These are phyloP conservation scores for Antheraea assamensis DNA, from an alignment of 2,888 invertebrate species.

Conservation along the genomic window DNA sequence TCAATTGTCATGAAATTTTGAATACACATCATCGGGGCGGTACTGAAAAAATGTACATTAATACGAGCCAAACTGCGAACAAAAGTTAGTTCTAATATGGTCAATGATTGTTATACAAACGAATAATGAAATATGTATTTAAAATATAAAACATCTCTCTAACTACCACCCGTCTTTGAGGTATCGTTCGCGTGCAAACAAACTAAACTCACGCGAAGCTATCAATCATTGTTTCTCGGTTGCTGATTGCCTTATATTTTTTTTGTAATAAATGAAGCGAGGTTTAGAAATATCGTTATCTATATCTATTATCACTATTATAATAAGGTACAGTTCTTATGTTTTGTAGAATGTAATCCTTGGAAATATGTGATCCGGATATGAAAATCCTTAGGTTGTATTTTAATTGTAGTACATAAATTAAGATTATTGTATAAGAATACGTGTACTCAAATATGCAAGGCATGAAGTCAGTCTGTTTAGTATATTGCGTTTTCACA, in stretches of 20 bases:
- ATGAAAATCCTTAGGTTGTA: too few relatives aligned
- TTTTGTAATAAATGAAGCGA: not conserved
- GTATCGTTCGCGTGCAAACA: not conserved
- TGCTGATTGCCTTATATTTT: conserved; percentile 2
- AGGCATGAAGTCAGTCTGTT: not conserved
- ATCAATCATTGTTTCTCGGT: conserved; percentile 15
- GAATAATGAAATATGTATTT: not conserved
- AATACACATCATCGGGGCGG: too few relatives aligned
- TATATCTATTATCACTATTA: too few relatives aligned
- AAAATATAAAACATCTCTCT: not conserved
- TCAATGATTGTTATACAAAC: not conserved
- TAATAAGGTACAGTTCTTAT: too few relatives aligned
- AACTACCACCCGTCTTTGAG: not conserved
- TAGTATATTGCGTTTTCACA: not conserved
- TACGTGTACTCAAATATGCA: not conserved
- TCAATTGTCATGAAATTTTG: too few relatives aligned
- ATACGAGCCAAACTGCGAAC: too few relatives aligned
- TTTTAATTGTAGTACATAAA: not conserved
- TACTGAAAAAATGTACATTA: too few relatives aligned
- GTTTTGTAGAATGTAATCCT: too few relatives aligned
- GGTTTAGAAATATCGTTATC: not conserved
- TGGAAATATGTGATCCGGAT: too few relatives aligned
- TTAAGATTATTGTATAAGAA: not conserved
- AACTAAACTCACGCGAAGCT: not conserved
- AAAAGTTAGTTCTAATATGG: too few relatives aligned